These are phyloP conservation scores for Cheirogaleus medius DNA, from an alignment of 2,113 vertebrate genomes.

Conservation along the genomic window DNA sequence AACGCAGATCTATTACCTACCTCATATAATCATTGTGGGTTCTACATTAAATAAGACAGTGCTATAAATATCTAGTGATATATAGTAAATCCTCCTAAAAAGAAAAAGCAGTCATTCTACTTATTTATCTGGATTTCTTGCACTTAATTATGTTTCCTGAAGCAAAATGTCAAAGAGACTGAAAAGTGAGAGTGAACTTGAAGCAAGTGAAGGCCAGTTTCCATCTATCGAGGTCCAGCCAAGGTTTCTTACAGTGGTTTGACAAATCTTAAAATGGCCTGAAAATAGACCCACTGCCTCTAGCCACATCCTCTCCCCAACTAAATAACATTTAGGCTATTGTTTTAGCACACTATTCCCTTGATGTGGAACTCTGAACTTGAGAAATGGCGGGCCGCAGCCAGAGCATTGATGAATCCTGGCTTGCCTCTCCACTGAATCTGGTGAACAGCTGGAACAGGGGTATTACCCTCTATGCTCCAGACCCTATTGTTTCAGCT, in stretches of 20 bases:
- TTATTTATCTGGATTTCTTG: not conserved
- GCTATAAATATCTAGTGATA: not conserved
- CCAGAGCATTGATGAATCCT: not conserved
- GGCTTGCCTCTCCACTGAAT: not conserved
- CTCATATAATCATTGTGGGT: not conserved
- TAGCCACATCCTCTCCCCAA: not conserved
- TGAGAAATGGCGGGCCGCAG: not conserved
- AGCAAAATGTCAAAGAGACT: not conserved
- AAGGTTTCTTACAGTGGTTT: not conserved
- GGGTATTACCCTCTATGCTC: not conserved
- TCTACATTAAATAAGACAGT: not conserved
- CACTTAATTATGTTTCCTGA: constrained; percentile 14
- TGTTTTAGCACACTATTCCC: not conserved
- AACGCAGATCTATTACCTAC: not conserved
- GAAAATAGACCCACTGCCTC: not conserved
- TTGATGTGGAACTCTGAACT: not conserved
- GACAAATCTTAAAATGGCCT: not conserved
- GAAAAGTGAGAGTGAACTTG: not conserved
- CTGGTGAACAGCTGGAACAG: not conserved
- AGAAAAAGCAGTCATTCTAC: not conserved
- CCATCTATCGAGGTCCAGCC: not conserved
- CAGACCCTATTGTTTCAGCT: not conserved
- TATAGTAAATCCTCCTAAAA: not conserved
- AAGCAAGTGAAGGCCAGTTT: not conserved
- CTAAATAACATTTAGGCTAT: not conserved